Evolutionary conservation across 2,888 invertebrate genomes (phyloP).

Genomic region (Ochlodes sylvanus): DNA sequence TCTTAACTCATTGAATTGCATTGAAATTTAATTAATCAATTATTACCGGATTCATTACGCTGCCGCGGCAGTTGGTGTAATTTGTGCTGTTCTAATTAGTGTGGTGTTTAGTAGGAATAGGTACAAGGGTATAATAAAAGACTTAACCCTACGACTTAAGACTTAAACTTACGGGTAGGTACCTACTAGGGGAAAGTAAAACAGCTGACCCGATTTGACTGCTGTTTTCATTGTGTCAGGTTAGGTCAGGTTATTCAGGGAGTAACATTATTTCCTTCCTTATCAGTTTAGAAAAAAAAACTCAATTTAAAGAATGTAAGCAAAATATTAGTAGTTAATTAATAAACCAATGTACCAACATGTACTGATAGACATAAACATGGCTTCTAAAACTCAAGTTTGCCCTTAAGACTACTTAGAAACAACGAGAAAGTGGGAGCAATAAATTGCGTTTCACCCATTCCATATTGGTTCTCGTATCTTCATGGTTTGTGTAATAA

Average conservation of each 20-base stretch:
- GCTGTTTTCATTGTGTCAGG: no score
- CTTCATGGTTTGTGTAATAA: conserved; percentile 23
- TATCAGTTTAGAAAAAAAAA: no score
- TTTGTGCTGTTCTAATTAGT: conserved; percentile 11
- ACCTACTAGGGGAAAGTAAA: no score
- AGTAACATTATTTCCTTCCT: no score
- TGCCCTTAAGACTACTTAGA: conserved; percentile 3
- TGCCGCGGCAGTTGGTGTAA: neutral
- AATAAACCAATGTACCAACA: no score
- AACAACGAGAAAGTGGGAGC: conserved; percentile 1
- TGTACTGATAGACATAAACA: neutral
- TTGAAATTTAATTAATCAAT: conserved; percentile 32
- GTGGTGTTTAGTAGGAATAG: neutral
- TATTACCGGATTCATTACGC: conserved; percentile 5
- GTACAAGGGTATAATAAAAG: no score
- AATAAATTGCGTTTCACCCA: conserved; percentile 23
- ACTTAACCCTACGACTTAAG: no score
- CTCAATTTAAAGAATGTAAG: no score
- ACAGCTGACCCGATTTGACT: no score
- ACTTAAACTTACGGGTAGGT: no score
- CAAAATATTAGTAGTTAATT: no score
- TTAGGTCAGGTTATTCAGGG: no score
- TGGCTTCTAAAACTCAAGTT: neutral
- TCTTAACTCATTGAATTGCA: conserved; percentile 26
- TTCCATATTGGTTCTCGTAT: conserved; percentile 4